Evolutionary conservation across 2,797 vertebrate species (phyloP), one percentile per base, ranked within the genome.

Genomic region (Coregonus ussuriensis): DNA sequence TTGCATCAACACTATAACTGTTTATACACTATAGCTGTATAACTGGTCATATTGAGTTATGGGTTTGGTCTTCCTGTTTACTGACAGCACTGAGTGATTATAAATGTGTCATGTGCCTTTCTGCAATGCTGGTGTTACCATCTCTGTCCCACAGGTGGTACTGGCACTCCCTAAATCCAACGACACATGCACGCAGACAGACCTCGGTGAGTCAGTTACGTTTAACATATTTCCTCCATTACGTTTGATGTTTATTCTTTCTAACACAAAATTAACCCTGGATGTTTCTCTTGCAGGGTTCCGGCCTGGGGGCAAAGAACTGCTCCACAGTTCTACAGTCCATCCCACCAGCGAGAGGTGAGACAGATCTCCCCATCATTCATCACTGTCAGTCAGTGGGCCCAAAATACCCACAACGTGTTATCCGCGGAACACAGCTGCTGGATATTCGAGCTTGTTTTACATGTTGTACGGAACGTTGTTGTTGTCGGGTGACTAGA

Each of bases 221-320:
- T 82, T 77, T 78, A 21, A 25, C 41, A 76, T 35, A 53, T 15
- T 51, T 53, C 18, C 18, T 2, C 51, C 7, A 73, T 73, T 56
- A 63, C 33, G 37, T 51, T 9, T 1, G 77, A 18, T 1, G 56
- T 1, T 47, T 81, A 59, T 14, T 70, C 51, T 82, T 78, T 79
- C 77, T 74, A 33, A 16, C 31, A 54, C 69, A 71, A 21, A 41
- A 51, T 6, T 6, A 6, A 69, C 29, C 70, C 13, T 67, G 74
- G 83, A 81, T 2, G 4, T 18, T 84, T 3, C 82, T 18, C 82
- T 82, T 86, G 15, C 83, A 99, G 98, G 98, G 76, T 93, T 99
- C 79, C 93, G 96, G 69, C 98, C 98, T 4, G 97, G 98, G 21
- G 96, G 98, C 9, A 97, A 94, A 91, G 93, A 99, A 84, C 83